These are phyloP conservation scores for Carassius gibelio DNA, from an alignment of 2,113 vertebrate genomes.

Conservation along the genomic window DNA sequence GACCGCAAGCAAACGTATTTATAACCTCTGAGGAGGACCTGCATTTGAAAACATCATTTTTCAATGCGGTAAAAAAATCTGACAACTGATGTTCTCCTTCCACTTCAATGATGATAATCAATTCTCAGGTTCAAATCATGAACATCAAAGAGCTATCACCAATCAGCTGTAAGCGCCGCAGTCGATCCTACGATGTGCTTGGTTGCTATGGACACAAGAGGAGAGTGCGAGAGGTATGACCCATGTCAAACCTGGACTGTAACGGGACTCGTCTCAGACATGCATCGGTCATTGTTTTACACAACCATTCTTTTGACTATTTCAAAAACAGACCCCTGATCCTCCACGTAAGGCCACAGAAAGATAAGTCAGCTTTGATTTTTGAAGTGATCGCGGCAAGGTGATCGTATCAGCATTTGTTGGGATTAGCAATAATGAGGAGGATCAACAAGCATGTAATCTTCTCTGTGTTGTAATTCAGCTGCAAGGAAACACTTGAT, in stretches of 20 bases:
- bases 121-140: slow-evolving; percentile 30
- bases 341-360: slow-evolving; percentile 58
- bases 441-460: slow-evolving; percentile 18
- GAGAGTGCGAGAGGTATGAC: slow-evolving; percentile 53
- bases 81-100: slow-evolving; percentile 35
- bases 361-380: slow-evolving; percentile 66
- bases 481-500: neutral
- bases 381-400: slow-evolving; percentile 61
- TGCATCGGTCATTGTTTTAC: slow-evolving; percentile 63
- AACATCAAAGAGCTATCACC: slow-evolving; percentile 61
- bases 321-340: slow-evolving; percentile 59
- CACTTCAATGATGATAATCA: slow-evolving; percentile 51
- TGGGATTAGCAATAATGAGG: slow-evolving; percentile 59
- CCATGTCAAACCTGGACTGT: slow-evolving; percentile 59
- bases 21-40: neutral
- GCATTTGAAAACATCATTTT: neutral
- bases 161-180: slow-evolving; percentile 64
- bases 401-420: slow-evolving; percentile 67
- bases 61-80: neutral
- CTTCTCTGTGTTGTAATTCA: slow-evolving; percentile 12
- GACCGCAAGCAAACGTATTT: neutral
- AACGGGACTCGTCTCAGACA: slow-evolving; percentile 47
- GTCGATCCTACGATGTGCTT: slow-evolving; percentile 57
- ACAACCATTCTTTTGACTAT: slow-evolving; percentile 50
- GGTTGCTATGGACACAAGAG: slow-evolving; percentile 73